Conservation (phyloP, 1,140 invertebrate genomes). For the Eueides isabella region DNA sequence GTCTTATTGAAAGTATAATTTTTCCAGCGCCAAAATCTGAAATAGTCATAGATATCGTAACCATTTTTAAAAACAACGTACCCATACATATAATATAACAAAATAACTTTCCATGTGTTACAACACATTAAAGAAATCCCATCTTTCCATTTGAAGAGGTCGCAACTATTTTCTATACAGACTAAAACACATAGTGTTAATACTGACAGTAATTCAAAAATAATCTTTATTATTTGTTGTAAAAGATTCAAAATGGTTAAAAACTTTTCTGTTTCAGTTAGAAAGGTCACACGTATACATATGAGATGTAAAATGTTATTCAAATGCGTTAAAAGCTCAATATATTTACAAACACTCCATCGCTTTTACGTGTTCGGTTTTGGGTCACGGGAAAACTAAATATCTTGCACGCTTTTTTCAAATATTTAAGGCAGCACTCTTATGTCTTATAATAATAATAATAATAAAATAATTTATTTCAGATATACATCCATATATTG, state of each 20-base stretch:
- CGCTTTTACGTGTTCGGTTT: slow-evolving; percentile 35
- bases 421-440: background rate
- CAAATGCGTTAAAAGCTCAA: slow-evolving; percentile 46
- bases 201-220: background rate
- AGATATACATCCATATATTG: too few relatives aligned
- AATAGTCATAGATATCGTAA: background rate
- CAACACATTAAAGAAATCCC: slow-evolving; percentile 26
- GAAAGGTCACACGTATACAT: slow-evolving; percentile 19
- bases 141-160: slow-evolving; percentile 30
- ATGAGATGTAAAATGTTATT: slow-evolving; percentile 37
- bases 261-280: background rate
- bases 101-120: slow-evolving; percentile 21
- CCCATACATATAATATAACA: background rate
- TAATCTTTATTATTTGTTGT: background rate
- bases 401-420: background rate
- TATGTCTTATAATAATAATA: too few relatives aligned
- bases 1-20: too few relatives aligned
- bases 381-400: slow-evolving; percentile 14
- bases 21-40: too few relatives aligned
- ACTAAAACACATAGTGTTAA: slow-evolving; percentile 3
- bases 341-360: slow-evolving; percentile 46
- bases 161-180: slow-evolving; percentile 24
- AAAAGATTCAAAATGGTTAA: background rate
- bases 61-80: background rate
- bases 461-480: too few relatives aligned